These are phyloP conservation scores for Cyclophora albipunctata DNA, from an alignment of 2,888 invertebrate genomes.

Conservation along the genomic window DNA sequence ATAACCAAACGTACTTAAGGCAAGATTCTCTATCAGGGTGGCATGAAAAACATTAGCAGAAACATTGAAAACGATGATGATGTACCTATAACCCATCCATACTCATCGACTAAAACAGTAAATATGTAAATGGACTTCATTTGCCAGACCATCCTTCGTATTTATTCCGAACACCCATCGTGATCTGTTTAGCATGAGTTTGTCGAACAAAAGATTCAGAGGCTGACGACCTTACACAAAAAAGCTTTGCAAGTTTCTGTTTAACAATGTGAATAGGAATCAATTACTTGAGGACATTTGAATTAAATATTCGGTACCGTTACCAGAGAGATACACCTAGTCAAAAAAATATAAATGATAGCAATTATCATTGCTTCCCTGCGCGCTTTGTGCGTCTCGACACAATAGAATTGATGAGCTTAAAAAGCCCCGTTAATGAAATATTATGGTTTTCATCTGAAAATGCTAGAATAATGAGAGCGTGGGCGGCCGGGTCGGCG, in stretches of 20 bases:
- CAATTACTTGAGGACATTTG: conserved; percentile 48
- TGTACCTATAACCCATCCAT: too few species aligned
- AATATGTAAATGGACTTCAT: conserved; percentile 8
- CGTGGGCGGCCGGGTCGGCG: conserved; percentile 57
- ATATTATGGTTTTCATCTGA: conserved; percentile 27
- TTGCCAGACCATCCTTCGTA: conserved; percentile 23
- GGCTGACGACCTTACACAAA: conserved; percentile 54
- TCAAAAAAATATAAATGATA: conserved; percentile 37
- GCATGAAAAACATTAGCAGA: neutral
- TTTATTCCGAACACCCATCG: conserved; percentile 34
- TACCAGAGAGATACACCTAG: conserved; percentile 21
- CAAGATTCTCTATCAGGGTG: too few species aligned
- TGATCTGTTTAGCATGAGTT: conserved; percentile 42
- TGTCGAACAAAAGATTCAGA: conserved; percentile 45
- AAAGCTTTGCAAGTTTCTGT: conserved; percentile 35
- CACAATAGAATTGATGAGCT: conserved; percentile 26
- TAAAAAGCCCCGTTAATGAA: conserved; percentile 34
- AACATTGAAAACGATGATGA: neutral
- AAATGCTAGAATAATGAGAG: conserved; percentile 34
- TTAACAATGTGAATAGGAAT: conserved; percentile 48
- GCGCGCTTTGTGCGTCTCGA: conserved; percentile 12
- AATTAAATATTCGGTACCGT: conserved; percentile 35
- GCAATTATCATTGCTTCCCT: conserved; percentile 17
- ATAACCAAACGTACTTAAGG: too few species aligned
- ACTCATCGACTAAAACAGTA: neutral